phyloP scores from a whole-genome alignment of 2,113 vertebrate genomes.

The Syrrhaptes paradoxus region DNA sequence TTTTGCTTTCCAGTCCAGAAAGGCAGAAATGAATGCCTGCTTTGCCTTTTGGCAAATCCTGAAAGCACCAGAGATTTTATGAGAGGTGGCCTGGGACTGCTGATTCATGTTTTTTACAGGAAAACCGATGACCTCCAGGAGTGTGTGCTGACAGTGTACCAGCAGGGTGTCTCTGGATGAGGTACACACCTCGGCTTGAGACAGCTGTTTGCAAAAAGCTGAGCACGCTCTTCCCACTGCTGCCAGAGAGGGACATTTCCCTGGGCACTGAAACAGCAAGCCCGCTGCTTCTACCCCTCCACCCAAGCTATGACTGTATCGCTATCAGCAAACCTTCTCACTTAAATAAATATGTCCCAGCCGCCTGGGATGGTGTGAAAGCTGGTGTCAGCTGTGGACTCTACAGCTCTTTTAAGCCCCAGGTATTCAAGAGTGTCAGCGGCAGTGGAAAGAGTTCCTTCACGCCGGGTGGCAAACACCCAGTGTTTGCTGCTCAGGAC shows the following conservation, averaged over 20 bases:
- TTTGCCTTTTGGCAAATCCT: slow-evolving; percentile 42
- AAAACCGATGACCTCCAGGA: background rate
- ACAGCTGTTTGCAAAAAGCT: background rate
- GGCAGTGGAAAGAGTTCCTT: background rate
- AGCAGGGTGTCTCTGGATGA: background rate
- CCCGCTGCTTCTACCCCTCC: background rate
- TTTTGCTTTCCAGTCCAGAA: slow-evolving; percentile 8
- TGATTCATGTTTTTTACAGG: background rate
- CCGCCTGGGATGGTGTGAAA: background rate
- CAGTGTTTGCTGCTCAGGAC: background rate
- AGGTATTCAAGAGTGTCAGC: background rate
- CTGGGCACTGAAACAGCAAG: background rate
- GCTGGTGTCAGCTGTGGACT: background rate
- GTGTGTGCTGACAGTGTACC: background rate
- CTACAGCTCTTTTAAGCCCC: background rate
- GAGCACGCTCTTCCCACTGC: background rate
- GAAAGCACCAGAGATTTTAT: slow-evolving; percentile 14
- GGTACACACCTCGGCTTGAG: background rate
- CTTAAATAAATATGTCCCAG: background rate
- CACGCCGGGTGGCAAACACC: background rate
- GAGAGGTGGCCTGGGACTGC: background rate
- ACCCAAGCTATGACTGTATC: background rate
- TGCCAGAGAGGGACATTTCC: background rate
- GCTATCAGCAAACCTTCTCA: background rate
- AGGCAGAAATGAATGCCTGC: slow-evolving; percentile 11